phyloP scores from a whole-genome alignment of 2,797 vertebrate species.

The Tokudaia muenninki region DNA sequence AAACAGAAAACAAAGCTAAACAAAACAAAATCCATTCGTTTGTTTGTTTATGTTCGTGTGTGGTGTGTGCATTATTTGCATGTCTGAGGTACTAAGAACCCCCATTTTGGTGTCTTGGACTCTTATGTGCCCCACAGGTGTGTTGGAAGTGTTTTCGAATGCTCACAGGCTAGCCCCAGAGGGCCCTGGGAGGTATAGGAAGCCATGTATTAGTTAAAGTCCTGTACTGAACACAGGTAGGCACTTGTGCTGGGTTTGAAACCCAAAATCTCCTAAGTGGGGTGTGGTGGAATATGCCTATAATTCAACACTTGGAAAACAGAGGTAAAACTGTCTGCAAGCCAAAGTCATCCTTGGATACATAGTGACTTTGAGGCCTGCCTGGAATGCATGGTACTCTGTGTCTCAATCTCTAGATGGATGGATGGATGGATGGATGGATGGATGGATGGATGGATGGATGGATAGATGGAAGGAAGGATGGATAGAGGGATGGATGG shows the following conservation, averaged over 20 bases:
- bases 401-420: neutral
- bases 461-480: neutral
- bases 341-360: neutral
- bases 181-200: neutral
- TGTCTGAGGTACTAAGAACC: neutral
- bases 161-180: neutral
- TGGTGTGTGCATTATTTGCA: neutral
- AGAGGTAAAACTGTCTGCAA: neutral
- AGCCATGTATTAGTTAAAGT: neutral
- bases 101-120: neutral
- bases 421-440: neutral
- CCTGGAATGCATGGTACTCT: neutral
- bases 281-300: neutral
- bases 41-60: neutral
- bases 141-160: neutral
- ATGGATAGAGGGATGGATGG: neutral
- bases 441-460: neutral
- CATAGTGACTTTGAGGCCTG: neutral
- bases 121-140: neutral
- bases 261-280: neutral
- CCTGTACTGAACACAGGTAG: neutral
- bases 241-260: neutral
- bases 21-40: neutral
- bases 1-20: neutral
- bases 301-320: neutral